Percentiles rank a stretch among this genome's conserved stretches.
Evolutionary conservation across 1,140 invertebrate species (phyloP).

Genomic region (Ephestia elutella): DNA sequence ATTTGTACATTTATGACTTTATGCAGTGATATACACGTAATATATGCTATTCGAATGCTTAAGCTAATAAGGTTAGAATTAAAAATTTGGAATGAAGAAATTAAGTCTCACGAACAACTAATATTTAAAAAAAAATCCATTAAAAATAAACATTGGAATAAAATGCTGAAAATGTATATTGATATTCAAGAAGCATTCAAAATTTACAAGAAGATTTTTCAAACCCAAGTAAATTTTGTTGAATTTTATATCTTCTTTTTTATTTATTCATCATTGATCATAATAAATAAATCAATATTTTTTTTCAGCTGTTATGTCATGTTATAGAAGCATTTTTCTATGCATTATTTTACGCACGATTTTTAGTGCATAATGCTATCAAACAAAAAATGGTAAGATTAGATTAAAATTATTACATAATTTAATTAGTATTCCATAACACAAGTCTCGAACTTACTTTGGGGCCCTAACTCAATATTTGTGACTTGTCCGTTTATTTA

Average conservation of each 20-base stretch:
- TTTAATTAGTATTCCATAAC: too few relatives aligned
- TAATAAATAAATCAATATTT: too few relatives aligned
- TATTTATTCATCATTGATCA: too few relatives aligned
- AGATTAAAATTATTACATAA: too few relatives aligned
- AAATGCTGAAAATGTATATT: not conserved
- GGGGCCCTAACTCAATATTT: too few relatives aligned
- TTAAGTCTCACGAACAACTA: not conserved
- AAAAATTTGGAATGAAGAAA: not conserved
- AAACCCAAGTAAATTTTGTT: not conserved
- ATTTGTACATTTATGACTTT: not conserved
- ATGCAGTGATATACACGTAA: not conserved
- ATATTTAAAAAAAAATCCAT: not conserved
- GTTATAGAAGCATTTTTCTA: not conserved
- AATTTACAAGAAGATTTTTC: conserved; percentile 8
- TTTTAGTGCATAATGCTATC: not conserved
- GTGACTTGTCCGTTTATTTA: too few relatives aligned
- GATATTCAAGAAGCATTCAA: conserved; percentile 6
- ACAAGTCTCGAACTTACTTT: too few relatives aligned
- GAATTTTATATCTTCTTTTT: too few relatives aligned
- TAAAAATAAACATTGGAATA: not conserved
- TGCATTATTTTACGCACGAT: not conserved
- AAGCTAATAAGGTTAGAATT: not conserved
- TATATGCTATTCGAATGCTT: not conserved
- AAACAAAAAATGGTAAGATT: not conserved
- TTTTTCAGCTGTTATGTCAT: conserved; percentile 4